Percentiles rank a stretch among this genome's conserved stretches.
Conservation (phyloP, 2,888 invertebrate genomes). For the Drosophila neonasuta region DNA sequence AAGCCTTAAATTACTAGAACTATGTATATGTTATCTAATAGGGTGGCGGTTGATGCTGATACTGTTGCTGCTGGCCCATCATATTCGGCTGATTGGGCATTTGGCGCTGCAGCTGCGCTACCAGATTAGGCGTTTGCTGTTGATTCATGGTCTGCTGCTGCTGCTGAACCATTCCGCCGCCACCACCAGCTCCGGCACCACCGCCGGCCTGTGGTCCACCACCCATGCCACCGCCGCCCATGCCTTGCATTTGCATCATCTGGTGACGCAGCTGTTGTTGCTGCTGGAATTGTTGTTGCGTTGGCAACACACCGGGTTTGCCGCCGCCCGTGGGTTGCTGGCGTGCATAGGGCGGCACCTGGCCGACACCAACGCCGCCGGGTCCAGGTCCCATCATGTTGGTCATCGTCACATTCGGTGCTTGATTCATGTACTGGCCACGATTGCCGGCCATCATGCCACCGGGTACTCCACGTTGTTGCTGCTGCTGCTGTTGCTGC, state of each 20-base stretch:
- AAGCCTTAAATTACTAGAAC: slow-evolving; percentile 41
- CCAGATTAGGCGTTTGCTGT: slow-evolving; percentile 85
- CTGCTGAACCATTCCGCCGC: slow-evolving; percentile 82
- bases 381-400: slow-evolving; percentile 81
- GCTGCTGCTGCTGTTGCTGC: slow-evolving; percentile 68
- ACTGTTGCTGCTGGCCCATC: slow-evolving; percentile 82
- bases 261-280: slow-evolving; percentile 89
- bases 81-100: slow-evolving; percentile 81
- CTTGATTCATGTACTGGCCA: slow-evolving; percentile 83
- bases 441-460: slow-evolving; percentile 80
- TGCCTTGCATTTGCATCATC: slow-evolving; percentile 85
- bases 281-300: slow-evolving; percentile 81
- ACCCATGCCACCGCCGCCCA: slow-evolving; percentile 74
- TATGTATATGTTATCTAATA: slow-evolving; percentile 49
- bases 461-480: slow-evolving; percentile 70
- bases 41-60: slow-evolving; percentile 80
- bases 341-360: slow-evolving; percentile 91
- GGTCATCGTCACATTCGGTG: slow-evolving; percentile 94
- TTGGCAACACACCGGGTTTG: slow-evolving; percentile 78
- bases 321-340: slow-evolving; percentile 80
- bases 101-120: slow-evolving; percentile 87
- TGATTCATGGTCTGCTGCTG: slow-evolving; percentile 83
- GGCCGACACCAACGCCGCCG: slow-evolving; percentile 82
- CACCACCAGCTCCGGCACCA: slow-evolving; percentile 69
- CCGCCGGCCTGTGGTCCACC: slow-evolving; percentile 78